Base-by-base conservation (phyloP, 2,888 invertebrate genomes). In the Tenthredo distinguenda region DNA sequence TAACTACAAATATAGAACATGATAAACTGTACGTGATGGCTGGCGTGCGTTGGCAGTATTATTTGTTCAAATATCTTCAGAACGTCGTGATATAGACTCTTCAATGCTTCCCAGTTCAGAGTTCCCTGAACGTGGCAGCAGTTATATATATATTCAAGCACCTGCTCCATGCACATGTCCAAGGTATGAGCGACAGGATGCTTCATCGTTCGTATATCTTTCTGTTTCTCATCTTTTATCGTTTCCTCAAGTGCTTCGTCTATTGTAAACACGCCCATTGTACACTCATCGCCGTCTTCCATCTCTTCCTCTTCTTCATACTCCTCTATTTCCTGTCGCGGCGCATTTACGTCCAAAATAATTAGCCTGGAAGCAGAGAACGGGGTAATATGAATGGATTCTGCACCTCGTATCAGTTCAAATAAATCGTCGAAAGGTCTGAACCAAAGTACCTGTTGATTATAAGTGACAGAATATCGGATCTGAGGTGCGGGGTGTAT, bases 21-120 rank as follows among this genome's bases (percentile, higher is more conserved):
- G 9, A 96, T 90, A 92, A 96, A 98, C 93, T 97, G 98, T 1
- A 96, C 95, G 92, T 97, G 97, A 91, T 96, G 96, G 55, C 97
- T 97, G 43, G 97, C 97, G 93, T 98, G 96, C 0, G 98, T 98
- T 0, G 97, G 97, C 86, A 99, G 93, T 87, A 99, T 95, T 58
- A 97, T 94, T 90, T 95, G 96, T 89, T 98, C 97, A 93, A 99
- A 99, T 2, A 96, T 95, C 86, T 94, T 94, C 86, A 98, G 90
- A 77, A 96, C 88, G 87, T 96, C 95, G 55, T 94, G 92, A 90
- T 96, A 96, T 34, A 96, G 90, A 79, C 84, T 91, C 90, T 88
- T 91, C 86, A 93, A 86, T 1, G 88, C 87, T 86, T 95, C 93
- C 76, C 95, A 90, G 86, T 94, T 92, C 47, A 94, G 94, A 77